phyloP scores from a whole-genome alignment of 2,113 vertebrate species.

The Parotia lawesii region DNA sequence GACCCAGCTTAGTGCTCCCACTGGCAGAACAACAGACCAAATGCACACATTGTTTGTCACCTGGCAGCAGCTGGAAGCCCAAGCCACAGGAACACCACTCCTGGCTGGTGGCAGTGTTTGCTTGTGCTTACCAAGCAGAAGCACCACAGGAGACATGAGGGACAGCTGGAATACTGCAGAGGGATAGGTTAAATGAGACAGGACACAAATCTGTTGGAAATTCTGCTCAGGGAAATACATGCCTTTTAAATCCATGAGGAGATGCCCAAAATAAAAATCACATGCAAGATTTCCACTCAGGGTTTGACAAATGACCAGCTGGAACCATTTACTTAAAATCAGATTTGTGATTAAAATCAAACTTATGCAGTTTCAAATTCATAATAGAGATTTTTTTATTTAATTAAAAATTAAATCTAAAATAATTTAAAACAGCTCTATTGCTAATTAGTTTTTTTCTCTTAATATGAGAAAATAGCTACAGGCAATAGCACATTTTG shows the following conservation, averaged over 20 bases:
- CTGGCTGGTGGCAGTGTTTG: background rate
- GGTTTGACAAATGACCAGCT: background rate
- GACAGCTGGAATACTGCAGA: background rate
- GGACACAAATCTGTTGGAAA: background rate
- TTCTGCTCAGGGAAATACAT: background rate
- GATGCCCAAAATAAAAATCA: background rate
- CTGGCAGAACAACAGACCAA: background rate
- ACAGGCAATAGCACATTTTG: background rate
- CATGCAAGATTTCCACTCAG: background rate
- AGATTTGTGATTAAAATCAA: background rate
- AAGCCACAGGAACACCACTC: background rate
- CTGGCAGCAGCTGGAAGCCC: background rate
- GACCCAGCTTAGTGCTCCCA: background rate
- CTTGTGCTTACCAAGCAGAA: background rate
- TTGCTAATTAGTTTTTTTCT: background rate
- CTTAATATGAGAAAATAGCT: background rate
- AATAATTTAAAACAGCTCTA: background rate
- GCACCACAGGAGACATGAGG: background rate
- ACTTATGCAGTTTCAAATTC: background rate
- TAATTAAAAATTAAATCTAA: background rate
- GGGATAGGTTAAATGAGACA: background rate
- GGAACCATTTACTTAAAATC: background rate
- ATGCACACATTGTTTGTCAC: background rate
- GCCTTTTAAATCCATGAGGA: background rate
- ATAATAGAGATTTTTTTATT: background rate